Evolutionary conservation across 2,797 vertebrate species (phyloP).

Genomic region (Carapus acus): DNA sequence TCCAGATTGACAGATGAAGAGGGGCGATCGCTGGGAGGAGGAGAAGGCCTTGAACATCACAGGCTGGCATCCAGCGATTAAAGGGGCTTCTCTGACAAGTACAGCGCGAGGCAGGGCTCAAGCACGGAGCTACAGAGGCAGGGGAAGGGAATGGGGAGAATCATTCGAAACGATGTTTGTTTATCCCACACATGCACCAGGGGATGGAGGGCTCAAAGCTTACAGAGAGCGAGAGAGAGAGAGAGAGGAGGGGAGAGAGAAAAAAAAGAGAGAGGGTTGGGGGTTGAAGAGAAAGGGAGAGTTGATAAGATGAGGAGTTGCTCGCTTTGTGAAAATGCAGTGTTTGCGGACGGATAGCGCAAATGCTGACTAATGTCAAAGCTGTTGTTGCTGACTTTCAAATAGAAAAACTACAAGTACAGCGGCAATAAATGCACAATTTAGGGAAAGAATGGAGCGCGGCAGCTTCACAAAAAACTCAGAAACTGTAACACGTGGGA

Average conservation of each 20-base stretch:
- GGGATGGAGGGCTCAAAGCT: neutral
- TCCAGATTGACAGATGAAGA: slow-evolving; percentile 87
- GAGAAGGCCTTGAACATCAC: slow-evolving; percentile 92
- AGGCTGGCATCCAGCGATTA: slow-evolving; percentile 56
- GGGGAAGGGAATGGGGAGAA: slow-evolving; percentile 74
- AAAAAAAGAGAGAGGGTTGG: slow-evolving; percentile 30
- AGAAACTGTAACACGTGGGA: slow-evolving; percentile 26
- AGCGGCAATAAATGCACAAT: slow-evolving; percentile 33
- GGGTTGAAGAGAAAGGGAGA: slow-evolving; percentile 37
- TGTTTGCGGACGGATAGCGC: slow-evolving; percentile 55
- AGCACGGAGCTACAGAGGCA: slow-evolving; percentile 56
- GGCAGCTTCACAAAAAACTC: slow-evolving; percentile 25
- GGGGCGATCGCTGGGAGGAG: slow-evolving; percentile 76
- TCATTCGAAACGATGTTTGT: slow-evolving; percentile 97
- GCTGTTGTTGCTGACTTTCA: slow-evolving; percentile 46
- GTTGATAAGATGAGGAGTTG: slow-evolving; percentile 51
- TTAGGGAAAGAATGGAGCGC: slow-evolving; percentile 18
- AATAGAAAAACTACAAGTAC: slow-evolving; percentile 23
- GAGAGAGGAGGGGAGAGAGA: no score
- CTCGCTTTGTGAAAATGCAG: slow-evolving; percentile 60
- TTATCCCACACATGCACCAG: slow-evolving; percentile 82
- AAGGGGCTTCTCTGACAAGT: slow-evolving; percentile 62
- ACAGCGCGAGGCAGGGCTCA: slow-evolving; percentile 30
- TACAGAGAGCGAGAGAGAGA: no score
- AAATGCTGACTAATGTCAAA: slow-evolving; percentile 66